phyloP scores from a whole-genome alignment of 2,113 vertebrate genomes.

The Saguinus midas region DNA sequence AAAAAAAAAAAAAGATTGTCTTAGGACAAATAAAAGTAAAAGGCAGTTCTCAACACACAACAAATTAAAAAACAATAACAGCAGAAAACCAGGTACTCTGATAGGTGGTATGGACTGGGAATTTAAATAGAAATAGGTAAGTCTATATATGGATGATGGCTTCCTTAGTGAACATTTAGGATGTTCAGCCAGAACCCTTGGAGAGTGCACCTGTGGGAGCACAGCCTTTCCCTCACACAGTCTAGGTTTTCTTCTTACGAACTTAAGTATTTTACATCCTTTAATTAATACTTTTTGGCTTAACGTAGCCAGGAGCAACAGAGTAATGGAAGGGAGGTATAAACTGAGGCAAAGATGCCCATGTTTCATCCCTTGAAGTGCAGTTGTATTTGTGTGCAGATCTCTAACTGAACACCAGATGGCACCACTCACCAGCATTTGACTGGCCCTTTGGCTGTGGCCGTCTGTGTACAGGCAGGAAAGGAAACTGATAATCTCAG shows the following conservation, averaged over 20 bases:
- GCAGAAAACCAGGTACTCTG: neutral
- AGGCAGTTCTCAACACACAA: neutral
- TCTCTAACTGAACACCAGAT: slow-evolving; percentile 42
- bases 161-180: neutral
- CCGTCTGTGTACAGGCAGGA: neutral
- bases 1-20: neutral
- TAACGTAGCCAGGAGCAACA: neutral
- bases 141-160: accelerated
- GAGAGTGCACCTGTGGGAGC: neutral
- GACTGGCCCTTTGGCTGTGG: neutral
- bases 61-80: neutral
- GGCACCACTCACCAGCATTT: slow-evolving; percentile 17
- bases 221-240: neutral
- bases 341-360: neutral
- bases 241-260: neutral
- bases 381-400: neutral
- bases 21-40: slow-evolving; percentile 36
- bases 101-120: neutral
- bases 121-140: neutral
- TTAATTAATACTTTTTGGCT: neutral
- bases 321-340: neutral
- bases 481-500: neutral
- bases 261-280: neutral
- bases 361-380: neutral
- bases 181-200: neutral